Evolutionary conservation across 2,797 vertebrate species (phyloP).

Genomic region (Limnodromus scolopaceus): DNA sequence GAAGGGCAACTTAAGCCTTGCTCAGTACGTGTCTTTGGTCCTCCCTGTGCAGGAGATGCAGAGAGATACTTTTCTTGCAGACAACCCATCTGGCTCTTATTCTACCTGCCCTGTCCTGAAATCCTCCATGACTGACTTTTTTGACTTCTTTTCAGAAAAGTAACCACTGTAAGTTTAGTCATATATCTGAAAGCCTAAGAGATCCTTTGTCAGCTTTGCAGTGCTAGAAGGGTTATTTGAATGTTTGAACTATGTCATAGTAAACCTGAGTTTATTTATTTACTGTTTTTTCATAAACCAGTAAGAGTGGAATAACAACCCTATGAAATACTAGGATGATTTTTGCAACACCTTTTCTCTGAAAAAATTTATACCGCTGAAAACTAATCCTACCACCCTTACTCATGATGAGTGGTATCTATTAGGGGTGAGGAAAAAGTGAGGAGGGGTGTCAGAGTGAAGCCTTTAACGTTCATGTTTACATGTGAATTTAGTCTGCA

Average conservation of each 20-base stretch:
- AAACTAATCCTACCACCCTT: background rate
- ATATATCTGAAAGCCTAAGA: background rate
- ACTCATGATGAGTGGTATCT: background rate
- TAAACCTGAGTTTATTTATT: background rate
- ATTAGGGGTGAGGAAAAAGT: background rate
- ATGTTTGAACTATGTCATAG: background rate
- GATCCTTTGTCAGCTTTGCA: background rate
- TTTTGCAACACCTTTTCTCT: background rate
- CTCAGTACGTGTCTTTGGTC: background rate
- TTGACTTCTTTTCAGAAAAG: background rate
- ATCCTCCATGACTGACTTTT: background rate
- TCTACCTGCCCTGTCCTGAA: background rate
- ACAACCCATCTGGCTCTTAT: background rate
- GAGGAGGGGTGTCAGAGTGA: background rate
- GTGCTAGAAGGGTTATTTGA: background rate
- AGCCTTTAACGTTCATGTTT: background rate
- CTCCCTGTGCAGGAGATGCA: background rate
- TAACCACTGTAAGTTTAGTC: background rate
- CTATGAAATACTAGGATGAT: background rate
- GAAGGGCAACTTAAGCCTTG: background rate
- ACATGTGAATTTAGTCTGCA: background rate
- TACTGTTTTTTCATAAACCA: background rate
- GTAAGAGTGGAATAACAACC: background rate
- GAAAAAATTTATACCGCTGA: background rate
- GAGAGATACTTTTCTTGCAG: background rate